phyloP scores from a whole-genome alignment of 2,113 vertebrate species.

The Epinephelus lanceolatus region DNA sequence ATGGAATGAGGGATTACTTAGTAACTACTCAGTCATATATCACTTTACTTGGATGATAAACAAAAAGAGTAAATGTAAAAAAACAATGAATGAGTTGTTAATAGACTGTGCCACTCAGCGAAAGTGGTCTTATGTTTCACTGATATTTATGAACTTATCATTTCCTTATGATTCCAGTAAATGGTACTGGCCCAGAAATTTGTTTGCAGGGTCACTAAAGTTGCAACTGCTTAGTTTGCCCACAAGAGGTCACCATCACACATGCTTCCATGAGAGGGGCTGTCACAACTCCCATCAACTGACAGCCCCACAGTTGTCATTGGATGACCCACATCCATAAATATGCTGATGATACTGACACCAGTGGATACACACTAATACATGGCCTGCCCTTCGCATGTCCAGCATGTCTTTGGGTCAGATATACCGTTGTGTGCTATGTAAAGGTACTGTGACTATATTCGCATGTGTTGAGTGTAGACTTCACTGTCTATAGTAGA shows the following conservation, averaged over 20 bases:
- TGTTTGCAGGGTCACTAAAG: neutral
- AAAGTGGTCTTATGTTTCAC: neutral
- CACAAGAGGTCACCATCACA: constrained; percentile 45
- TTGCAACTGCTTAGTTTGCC: neutral
- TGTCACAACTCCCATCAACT: neutral
- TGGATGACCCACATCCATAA: constrained; percentile 20
- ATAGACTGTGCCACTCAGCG: neutral
- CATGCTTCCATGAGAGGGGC: neutral
- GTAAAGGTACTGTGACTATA: constrained; percentile 15
- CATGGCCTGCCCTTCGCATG: constrained; percentile 9
- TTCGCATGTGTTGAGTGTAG: neutral
- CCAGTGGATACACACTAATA: neutral
- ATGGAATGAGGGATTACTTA: neutral
- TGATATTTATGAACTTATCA: neutral
- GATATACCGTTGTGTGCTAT: constrained; percentile 6
- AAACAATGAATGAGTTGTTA: no score
- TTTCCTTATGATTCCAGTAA: neutral
- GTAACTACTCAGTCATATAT: neutral
- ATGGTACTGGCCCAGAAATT: neutral
- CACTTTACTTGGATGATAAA: no score
- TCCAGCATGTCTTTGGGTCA: constrained; percentile 14
- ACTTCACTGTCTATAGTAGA: neutral
- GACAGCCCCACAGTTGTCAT: neutral
- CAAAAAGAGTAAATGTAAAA: neutral
- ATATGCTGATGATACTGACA: constrained; percentile 44